A percentile compares a stretch with the other conserved stretches of the same genome.
These are phyloP conservation scores for Atrina japonica DNA, from an alignment of 2,888 invertebrate species.

Conservation along the genomic window DNA sequence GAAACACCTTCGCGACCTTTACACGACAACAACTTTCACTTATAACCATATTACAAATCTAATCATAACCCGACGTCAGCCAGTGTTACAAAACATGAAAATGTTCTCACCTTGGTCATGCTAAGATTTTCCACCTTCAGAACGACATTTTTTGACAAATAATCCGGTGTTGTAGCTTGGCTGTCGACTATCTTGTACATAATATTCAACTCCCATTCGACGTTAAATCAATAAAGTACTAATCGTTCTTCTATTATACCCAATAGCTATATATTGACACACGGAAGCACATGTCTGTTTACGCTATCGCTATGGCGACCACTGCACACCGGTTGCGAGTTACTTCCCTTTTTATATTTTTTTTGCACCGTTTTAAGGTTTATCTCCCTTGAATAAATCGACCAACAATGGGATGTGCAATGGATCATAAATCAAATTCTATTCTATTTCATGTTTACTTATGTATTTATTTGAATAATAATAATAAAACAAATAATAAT, in stretches of 20 bases:
- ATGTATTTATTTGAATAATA: too few relatives aligned
- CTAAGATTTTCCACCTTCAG: slow-evolving; percentile 24
- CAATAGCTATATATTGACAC: slow-evolving; percentile 21
- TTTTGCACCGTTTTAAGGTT: background rate
- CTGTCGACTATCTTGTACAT: slow-evolving; percentile 29
- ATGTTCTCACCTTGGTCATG: slow-evolving; percentile 28
- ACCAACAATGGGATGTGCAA: too few relatives aligned
- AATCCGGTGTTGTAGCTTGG: slow-evolving; percentile 4
- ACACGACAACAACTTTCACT: too few relatives aligned
- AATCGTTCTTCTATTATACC: slow-evolving; percentile 12
- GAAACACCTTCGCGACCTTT: too few relatives aligned
- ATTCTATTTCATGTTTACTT: too few relatives aligned
- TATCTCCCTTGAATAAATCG: slow-evolving; percentile 22
- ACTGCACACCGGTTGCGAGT: background rate
- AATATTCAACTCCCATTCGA: background rate
- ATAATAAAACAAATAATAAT: too few relatives aligned
- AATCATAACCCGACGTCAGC: too few relatives aligned
- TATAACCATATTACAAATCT: too few relatives aligned
- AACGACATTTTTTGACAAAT: slow-evolving; percentile 21
- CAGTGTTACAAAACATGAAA: too few relatives aligned
- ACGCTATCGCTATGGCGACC: slow-evolving; percentile 21
- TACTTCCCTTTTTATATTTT: background rate
- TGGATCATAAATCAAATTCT: too few relatives aligned
- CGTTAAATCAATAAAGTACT: slow-evolving; percentile 20
- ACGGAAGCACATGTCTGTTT: slow-evolving; percentile 30